Base-by-base conservation (phyloP, 2,113 vertebrate species). In the Platysteira castanea region DNA sequence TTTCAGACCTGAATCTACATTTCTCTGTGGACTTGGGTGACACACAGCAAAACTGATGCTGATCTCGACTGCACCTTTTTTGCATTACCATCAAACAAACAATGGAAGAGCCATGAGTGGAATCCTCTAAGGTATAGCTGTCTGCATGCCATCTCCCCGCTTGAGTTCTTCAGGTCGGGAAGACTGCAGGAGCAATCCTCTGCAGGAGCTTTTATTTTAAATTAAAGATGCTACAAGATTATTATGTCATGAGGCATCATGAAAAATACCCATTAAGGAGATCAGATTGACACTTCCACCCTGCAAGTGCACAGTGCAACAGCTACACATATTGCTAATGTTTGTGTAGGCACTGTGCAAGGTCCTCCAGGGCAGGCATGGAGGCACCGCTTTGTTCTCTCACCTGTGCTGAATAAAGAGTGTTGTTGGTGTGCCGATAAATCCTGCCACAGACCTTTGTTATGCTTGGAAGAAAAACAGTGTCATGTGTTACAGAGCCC, bases 221-320 rank as follows among this genome's bases (percentile, higher is more conserved):
- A 96, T 94, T 92, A 96, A 93, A 95, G 90, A 96, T 96, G 95
- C 71, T 96, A 88, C 85, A 77, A 83, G 92, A 74, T 68, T 93
- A 77, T 91, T 93, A 88, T 95, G 92, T 94, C 85, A 63, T 13
- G 88, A 95, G 44, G 41, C 83, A 93, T 87, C 79, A 90, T 7
- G 60, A 90, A 93, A 86, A 90, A 56, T 78, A 78, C 44, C 31
- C 88, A 87, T 95, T 75, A 83, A 93, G 85, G 76, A 95, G 88
- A 92, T 81, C 68, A 78, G n/a, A 68, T 69, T 87, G 89, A 95
- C 70, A 68, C 73, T 95, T 94, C 73, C 61, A 68, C 44, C 44
- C 71, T 82, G 39, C 33, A 71, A 93, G 57, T 49, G 86, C 83
- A 10, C 44, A 28, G 60, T 53, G 52, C 76, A 78, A 11, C 4